Base-by-base conservation (phyloP, 2,113 vertebrate genomes). In the Physeter macrocephalus region DNA sequence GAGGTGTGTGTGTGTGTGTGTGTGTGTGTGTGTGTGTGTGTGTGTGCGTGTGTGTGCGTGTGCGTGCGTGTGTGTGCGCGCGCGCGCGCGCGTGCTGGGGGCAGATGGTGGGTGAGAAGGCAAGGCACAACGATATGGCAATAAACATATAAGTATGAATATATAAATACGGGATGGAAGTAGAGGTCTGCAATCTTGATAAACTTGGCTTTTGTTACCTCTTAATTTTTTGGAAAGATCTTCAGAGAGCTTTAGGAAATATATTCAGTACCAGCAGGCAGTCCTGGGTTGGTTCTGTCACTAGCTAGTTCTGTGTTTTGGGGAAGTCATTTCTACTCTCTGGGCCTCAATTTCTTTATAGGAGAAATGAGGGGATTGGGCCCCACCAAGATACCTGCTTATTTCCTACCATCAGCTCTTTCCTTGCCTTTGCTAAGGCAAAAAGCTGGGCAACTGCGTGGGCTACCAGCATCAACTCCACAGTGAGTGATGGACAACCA, bases 171-270 rank as follows among this genome's bases (percentile, higher is more conserved):
- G 14, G 34, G 1, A 66, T 88, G 59, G 25, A 92, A 97, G 17
- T 69, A 92, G 39, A 75, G 10, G 23, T 36, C 54, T 90, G 25
- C 96, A 31, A 80, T 71, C 39, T 85, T 93, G 7, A 17, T 67
- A 88, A 90, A 92, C 4, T 41, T 71, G 20, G 2, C 25, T 92
- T 96, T 81, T 61, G 54, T 88, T 95, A 92, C 10, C n/a, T 77
- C 39, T 96, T 36, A 20, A 23, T 97, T 88, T 89, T 43, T 71
- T 85, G 25, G 57, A 90, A 83, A 77, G 29, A 87, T 75, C 23
- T 96, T 23, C 62, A 57, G 67, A 94, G 67, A 93, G 49, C 15
- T 96, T 82, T 93, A 84, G 74, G 15, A 43, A 83, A 78, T 88
- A 39, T 85, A 81, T 59, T 96, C 23, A 41, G 13, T 80, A 86